Conservation (phyloP, 1,140 invertebrate species). For the Pygmarrhopalites habei region DNA sequence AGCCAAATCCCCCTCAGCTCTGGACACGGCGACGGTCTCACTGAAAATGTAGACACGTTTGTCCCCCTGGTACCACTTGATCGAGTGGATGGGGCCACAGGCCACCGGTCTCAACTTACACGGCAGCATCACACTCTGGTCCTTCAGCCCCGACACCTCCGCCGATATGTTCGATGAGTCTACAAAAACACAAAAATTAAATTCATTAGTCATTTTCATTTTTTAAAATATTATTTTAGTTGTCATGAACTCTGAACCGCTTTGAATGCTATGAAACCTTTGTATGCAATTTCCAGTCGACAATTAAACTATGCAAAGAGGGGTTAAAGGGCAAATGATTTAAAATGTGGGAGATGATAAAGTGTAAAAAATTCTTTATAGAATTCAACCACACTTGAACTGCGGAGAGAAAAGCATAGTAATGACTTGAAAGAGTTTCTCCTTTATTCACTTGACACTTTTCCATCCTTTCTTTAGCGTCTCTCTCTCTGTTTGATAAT, state of each 20-base stretch:
- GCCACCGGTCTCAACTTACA: slow-evolving; percentile 66
- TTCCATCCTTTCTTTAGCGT: neutral
- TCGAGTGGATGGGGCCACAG: slow-evolving; percentile 75
- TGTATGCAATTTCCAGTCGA: too few species aligned
- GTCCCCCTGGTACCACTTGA: slow-evolving; percentile 80
- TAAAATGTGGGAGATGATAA: too few species aligned
- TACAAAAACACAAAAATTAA: neutral
- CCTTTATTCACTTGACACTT: neutral
- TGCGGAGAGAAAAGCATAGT: neutral
- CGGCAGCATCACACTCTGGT: slow-evolving; percentile 61
- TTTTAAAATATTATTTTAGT: too few species aligned
- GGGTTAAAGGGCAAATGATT: too few species aligned
- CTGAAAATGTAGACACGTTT: slow-evolving; percentile 76
- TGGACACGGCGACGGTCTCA: slow-evolving; percentile 60
- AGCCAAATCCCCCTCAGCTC: slow-evolving; percentile 64
- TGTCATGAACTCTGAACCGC: too few species aligned
- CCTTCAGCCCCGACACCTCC: slow-evolving; percentile 48
- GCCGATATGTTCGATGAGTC: neutral
- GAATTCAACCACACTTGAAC: too few species aligned
- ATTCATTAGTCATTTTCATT: too few species aligned
- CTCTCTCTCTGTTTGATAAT: too few species aligned
- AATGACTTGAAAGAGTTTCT: slow-evolving; percentile 9
- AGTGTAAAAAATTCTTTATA: too few species aligned
- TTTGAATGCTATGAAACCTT: too few species aligned
- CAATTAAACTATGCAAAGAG: too few species aligned